phyloP scores from a whole-genome alignment of 2,113 vertebrate genomes.

The Semicossyphus pulcher region DNA sequence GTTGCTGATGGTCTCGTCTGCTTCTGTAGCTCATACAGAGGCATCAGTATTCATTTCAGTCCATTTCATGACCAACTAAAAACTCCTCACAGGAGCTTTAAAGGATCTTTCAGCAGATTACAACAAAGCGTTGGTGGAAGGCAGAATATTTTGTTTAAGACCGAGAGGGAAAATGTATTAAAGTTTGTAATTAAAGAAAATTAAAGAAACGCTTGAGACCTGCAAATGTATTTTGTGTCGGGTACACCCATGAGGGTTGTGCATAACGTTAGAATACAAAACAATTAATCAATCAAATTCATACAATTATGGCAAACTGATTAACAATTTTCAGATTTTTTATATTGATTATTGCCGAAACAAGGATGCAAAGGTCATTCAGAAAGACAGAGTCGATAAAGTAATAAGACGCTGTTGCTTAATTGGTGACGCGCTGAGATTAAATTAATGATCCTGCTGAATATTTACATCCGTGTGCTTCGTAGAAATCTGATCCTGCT shows the following conservation, averaged over 20 bases:
- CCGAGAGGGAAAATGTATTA: too few relatives aligned
- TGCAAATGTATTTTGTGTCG: too few relatives aligned
- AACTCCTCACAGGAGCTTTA: too few relatives aligned
- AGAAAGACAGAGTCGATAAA: background rate
- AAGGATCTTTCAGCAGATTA: too few relatives aligned
- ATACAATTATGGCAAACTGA: background rate
- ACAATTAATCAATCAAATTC: background rate
- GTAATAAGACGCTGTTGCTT: background rate
- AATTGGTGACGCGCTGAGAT: background rate
- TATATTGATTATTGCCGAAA: slow-evolving; percentile 14
- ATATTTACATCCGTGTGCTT: background rate
- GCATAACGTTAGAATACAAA: background rate
- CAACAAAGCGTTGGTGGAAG: too few relatives aligned
- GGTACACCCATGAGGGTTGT: background rate
- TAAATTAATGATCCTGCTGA: slow-evolving; percentile 6
- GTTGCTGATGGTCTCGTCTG: too few relatives aligned
- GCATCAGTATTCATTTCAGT: too few relatives aligned
- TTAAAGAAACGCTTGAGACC: too few relatives aligned
- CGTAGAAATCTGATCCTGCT: background rate
- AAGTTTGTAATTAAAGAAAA: too few relatives aligned
- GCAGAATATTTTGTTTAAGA: too few relatives aligned
- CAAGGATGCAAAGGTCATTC: slow-evolving; percentile 11
- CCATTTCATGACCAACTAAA: too few relatives aligned
- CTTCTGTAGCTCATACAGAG: too few relatives aligned
- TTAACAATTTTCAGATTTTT: slow-evolving; percentile 6